Conservation (phyloP, 2,888 invertebrate species). For the Galeopsomyia nigrocyanea region DNA sequence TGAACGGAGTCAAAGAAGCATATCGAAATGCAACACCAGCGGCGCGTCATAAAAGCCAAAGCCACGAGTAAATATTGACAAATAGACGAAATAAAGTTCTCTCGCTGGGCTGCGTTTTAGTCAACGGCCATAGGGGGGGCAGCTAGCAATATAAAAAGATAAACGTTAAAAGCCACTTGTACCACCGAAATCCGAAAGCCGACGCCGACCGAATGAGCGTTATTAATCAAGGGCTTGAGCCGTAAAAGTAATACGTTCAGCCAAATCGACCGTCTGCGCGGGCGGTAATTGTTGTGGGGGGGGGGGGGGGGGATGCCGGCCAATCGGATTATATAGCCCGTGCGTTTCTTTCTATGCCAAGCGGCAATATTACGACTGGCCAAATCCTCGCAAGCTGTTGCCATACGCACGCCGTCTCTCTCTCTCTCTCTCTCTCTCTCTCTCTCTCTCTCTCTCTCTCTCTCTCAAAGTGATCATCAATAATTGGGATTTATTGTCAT, state of each 20-base stretch:
- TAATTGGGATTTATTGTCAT: constrained; percentile 58
- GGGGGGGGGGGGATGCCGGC: too few relatives aligned
- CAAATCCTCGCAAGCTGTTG: constrained; percentile 48
- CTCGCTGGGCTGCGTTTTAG: too few relatives aligned
- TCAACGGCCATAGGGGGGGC: not conserved
- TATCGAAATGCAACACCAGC: too few relatives aligned
- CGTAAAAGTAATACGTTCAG: constrained; percentile 28
- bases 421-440: too few relatives aligned
- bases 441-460: too few relatives aligned
- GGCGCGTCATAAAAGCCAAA: not conserved
- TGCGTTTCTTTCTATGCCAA: constrained; percentile 30
- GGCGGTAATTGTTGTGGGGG: constrained; percentile 21
- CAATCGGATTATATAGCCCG: constrained; percentile 26
- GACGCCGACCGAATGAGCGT: not conserved
- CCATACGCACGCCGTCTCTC: constrained; percentile 15
- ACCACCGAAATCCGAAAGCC: not conserved
- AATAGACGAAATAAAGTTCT: not conserved
- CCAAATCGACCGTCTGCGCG: constrained; percentile 22
- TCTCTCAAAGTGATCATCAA: constrained; percentile 51
- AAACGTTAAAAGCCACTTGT: not conserved
- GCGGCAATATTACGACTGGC: not conserved
- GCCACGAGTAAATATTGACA: constrained; percentile 1
- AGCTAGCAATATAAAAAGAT: constrained; percentile 1
- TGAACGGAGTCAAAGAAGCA: too few relatives aligned
- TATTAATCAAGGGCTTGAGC: constrained; percentile 15